Evolutionary conservation across 2,113 vertebrate species (phyloP).

Genomic region (Tylochromis polylepis): DNA sequence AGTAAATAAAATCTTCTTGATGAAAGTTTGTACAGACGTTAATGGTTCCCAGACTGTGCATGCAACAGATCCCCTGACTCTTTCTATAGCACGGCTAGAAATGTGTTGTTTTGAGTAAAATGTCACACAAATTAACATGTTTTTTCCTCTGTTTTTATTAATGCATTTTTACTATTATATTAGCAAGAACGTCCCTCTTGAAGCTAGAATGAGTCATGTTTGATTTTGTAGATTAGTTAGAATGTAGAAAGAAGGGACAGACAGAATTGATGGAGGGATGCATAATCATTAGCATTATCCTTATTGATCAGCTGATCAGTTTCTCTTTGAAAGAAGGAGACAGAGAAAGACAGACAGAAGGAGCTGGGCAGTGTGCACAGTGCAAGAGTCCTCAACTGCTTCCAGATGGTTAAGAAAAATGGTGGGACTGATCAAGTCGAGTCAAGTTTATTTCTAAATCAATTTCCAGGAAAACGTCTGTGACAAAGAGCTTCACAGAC

Average conservation of each 20-base stretch:
- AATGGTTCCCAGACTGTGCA: not conserved
- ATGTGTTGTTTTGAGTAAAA: not conserved
- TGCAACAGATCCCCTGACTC: not conserved
- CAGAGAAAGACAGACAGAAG: not conserved
- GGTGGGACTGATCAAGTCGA: constrained; percentile 9
- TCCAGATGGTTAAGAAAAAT: constrained; percentile 30
- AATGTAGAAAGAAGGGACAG: not conserved
- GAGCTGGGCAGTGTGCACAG: not conserved
- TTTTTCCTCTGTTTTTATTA: not conserved
- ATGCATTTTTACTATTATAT: not conserved
- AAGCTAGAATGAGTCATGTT: not conserved
- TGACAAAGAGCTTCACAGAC: constrained; percentile 30
- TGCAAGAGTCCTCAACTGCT: not conserved
- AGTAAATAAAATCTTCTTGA: not conserved
- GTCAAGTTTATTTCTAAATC: constrained; percentile 35
- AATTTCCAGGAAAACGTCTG: constrained; percentile 20
- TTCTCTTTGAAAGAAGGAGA: not conserved
- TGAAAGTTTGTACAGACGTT: not conserved
- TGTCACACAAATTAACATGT: not conserved
- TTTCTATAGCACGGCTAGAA: not conserved
- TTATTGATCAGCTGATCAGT: not conserved
- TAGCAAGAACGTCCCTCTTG: not conserved
- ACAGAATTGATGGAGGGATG: not conserved
- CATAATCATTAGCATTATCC: not conserved
- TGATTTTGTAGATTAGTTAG: not conserved